A percentile compares a stretch with the other conserved stretches of the same genome.
Conservation (phyloP, 2,888 invertebrate species). For the Sphaeridia pumilis region DNA sequence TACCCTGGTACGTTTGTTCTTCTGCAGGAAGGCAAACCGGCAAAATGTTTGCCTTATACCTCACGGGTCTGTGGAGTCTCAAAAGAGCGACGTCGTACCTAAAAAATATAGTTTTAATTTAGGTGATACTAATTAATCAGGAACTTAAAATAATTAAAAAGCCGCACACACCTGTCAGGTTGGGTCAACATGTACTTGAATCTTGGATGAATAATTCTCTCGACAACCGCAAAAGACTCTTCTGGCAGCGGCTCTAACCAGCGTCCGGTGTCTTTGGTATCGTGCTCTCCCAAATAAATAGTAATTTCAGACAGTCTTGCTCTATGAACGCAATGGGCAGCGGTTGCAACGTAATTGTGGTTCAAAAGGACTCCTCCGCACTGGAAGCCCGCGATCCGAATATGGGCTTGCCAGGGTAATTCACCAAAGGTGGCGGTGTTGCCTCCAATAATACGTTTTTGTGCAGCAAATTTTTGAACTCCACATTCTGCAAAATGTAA, state of each 20-base stretch:
- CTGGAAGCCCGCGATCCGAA: constrained; percentile 67
- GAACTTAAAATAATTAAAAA: too few relatives aligned
- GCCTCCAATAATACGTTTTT: constrained; percentile 70
- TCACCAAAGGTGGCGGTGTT: constrained; percentile 61
- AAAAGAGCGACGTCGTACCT: constrained; percentile 59
- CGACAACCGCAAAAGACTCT: constrained; percentile 55
- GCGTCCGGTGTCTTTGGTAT: constrained; percentile 56
- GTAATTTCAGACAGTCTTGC: constrained; percentile 54
- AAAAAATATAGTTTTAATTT: too few relatives aligned
- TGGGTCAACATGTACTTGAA: constrained; percentile 71
- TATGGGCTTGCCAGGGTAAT: constrained; percentile 80
- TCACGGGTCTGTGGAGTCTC: constrained; percentile 55
- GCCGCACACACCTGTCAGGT: constrained; percentile 54
- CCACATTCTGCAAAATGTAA: constrained; percentile 48
- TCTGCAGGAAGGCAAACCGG: constrained; percentile 64
- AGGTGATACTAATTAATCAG: too few relatives aligned
- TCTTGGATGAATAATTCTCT: constrained; percentile 65
- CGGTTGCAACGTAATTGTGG: constrained; percentile 60
- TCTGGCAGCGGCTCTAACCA: constrained; percentile 53
- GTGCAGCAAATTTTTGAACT: constrained; percentile 47
- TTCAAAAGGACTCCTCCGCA: constrained; percentile 72
- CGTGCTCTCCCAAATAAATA: constrained; percentile 67
- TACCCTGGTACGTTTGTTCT: constrained; percentile 42
- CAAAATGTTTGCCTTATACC: constrained; percentile 54
- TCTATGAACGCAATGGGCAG: constrained; percentile 66